A percentile compares a stretch with the other conserved stretches of the same genome.
phyloP scores from a whole-genome alignment of 23 tunicate genomes.

The Trididemnum clinides region DNA sequence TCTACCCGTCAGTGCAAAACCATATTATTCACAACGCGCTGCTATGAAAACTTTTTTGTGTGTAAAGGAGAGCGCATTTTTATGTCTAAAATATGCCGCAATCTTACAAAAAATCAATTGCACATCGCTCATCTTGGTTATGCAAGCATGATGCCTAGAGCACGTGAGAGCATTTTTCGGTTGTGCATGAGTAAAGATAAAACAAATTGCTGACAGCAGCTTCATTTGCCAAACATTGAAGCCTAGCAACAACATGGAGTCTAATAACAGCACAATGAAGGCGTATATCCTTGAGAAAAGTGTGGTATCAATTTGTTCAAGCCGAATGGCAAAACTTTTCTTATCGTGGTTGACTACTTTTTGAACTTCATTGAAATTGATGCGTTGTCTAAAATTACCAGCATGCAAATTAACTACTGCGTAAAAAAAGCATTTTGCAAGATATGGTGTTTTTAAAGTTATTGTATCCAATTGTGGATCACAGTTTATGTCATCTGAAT shows the following conservation, averaged over 20 bases:
- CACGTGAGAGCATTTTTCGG: background rate
- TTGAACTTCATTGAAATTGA: background rate
- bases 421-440: background rate
- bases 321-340: background rate
- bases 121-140: conserved; percentile 3
- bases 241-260: background rate
- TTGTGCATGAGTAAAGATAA: background rate
- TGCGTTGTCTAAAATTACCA: background rate
- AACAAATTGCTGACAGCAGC: background rate
- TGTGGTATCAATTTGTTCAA: background rate
- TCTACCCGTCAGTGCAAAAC: background rate
- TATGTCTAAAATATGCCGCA: background rate
- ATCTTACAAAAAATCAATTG: background rate
- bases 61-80: background rate
- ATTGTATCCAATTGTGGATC: background rate
- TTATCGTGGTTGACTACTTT: background rate
- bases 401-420: background rate
- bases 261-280: background rate
- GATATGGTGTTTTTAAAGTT: background rate
- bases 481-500: background rate
- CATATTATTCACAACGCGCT: background rate
- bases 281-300: background rate
- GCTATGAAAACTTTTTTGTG: background rate
- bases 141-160: conserved; percentile 2
- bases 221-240: background rate